phyloP scores from a whole-genome alignment of 1,140 invertebrate species.

The Trachymyrmex septentrionalis region DNA sequence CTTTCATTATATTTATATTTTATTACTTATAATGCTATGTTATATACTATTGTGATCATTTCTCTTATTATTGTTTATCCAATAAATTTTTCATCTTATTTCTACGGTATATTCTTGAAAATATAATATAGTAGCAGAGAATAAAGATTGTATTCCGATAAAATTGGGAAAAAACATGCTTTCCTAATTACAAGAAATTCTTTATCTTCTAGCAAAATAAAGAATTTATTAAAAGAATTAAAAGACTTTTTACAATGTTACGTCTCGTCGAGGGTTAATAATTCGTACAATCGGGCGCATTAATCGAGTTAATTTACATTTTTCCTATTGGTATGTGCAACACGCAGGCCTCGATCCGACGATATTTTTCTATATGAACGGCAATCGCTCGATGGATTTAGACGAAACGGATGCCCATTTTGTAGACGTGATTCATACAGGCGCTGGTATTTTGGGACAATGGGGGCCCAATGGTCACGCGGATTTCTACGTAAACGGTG shows the following conservation, averaged over 20 bases:
- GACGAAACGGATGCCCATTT: slow-evolving; percentile 94
- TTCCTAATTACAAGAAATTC: neutral
- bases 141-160: neutral
- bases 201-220: neutral
- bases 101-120: neutral
- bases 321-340: slow-evolving; percentile 1
- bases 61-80: neutral
- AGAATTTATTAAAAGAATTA: neutral
- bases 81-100: neutral
- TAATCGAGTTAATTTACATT: neutral
- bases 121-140: neutral
- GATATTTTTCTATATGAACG: slow-evolving; percentile 93
- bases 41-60: neutral
- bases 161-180: neutral
- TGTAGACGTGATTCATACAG: slow-evolving; percentile 96
- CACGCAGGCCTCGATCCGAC: slow-evolving; percentile 92
- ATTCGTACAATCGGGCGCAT: neutral
- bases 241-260: neutral
- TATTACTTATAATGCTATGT: neutral
- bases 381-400: slow-evolving; percentile 92
- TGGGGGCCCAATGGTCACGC: slow-evolving; percentile 95
- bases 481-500: slow-evolving; percentile 96
- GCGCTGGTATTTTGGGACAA: slow-evolving; percentile 93
- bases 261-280: neutral
- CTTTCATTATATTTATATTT: neutral